Conservation (phyloP, 1,140 invertebrate species). For the Hormaphis cornu region DNA sequence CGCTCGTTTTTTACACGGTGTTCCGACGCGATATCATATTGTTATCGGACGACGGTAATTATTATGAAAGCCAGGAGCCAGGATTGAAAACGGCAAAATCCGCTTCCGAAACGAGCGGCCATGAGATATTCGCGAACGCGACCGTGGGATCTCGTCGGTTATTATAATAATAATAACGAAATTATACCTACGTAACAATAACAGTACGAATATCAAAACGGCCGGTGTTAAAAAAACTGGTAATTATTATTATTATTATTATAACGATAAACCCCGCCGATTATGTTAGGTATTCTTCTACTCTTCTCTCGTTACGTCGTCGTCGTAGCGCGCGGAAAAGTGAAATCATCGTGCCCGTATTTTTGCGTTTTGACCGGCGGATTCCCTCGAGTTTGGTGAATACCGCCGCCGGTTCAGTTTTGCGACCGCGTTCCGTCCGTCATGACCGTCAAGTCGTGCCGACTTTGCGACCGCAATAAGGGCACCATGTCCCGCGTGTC, state of each 20-base stretch:
- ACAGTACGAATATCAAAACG: no score
- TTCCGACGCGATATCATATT: background rate
- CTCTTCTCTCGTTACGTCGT: background rate
- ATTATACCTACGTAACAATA: background rate
- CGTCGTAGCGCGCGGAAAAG: constrained; percentile 19
- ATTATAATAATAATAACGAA: no score
- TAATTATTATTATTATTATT: no score
- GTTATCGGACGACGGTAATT: background rate
- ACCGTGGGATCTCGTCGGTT: background rate
- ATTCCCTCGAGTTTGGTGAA: no score
- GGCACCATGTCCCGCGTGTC: background rate
- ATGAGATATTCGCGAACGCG: background rate
- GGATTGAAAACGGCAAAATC: background rate
- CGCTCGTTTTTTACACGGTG: background rate
- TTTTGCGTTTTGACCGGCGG: background rate
- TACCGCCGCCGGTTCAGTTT: background rate
- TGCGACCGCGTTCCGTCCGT: background rate
- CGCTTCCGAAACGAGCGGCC: background rate
- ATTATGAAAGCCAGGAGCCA: no score
- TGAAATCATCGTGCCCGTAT: constrained; percentile 14
- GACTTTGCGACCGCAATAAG: background rate
- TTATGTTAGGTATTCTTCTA: background rate
- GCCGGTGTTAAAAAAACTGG: no score
- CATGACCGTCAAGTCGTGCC: constrained; percentile 10
- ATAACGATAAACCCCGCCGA: no score